Conservation (phyloP, 2,888 invertebrate genomes). For the Tigriopus californicus region DNA sequence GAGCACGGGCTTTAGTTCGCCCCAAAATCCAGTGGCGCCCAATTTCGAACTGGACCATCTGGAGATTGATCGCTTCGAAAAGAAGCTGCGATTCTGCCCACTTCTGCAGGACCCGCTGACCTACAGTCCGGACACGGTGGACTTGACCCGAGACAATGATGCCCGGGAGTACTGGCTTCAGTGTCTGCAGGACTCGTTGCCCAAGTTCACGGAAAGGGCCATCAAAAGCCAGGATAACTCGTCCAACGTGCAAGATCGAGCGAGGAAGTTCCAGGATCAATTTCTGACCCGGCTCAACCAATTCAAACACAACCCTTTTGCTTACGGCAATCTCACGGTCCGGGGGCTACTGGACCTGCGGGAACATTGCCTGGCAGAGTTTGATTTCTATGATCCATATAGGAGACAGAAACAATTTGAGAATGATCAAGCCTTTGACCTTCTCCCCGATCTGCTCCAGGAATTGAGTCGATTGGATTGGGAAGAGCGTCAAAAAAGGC, state of each 20-base stretch:
- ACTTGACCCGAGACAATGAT: conserved; percentile 61
- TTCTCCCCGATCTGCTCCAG: conserved; percentile 44
- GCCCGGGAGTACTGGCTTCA: conserved; percentile 77
- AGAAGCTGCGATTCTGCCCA: conserved; percentile 44
- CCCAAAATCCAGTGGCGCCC: too few relatives aligned
- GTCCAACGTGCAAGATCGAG: conserved; percentile 54
- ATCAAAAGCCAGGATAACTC: conserved; percentile 54
- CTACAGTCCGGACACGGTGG: conserved; percentile 80
- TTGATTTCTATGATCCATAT: conserved; percentile 75
- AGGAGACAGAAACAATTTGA: conserved; percentile 46
- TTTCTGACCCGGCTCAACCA: conserved; percentile 58
- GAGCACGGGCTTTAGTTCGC: conserved; percentile 35
- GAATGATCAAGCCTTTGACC: conserved; percentile 55
- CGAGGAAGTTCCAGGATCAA: conserved; percentile 58
- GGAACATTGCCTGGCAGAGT: conserved; percentile 72
- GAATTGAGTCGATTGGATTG: conserved; percentile 47
- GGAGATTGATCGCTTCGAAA: conserved; percentile 37
- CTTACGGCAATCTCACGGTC: conserved; percentile 66
- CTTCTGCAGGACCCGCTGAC: conserved; percentile 52
- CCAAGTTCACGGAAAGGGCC: conserved; percentile 66
- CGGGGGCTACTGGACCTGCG: conserved; percentile 74
- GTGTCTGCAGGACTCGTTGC: conserved; percentile 64
- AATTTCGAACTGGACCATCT: conserved; percentile 28
- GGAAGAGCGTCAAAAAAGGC: conserved; percentile 27
- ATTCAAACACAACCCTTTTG: conserved; percentile 37